Evolutionary conservation across 1,140 invertebrate species (phyloP).

Genomic region (Zaprionus nigranus): DNA sequence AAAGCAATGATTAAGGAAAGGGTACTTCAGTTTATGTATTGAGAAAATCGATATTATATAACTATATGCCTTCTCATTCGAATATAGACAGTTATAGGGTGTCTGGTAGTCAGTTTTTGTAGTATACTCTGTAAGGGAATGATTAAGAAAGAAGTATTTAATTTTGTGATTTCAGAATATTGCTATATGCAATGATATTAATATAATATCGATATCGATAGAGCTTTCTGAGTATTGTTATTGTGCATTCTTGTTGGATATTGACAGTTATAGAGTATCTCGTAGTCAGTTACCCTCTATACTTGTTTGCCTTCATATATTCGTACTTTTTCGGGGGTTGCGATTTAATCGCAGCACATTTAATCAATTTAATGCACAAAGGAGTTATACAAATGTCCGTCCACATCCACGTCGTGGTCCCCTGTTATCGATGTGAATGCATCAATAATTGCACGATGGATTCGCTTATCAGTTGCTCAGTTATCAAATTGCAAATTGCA

Average conservation of each 20-base stretch:
- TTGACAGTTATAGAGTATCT: background rate
- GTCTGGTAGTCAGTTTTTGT: no score
- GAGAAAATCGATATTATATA: no score
- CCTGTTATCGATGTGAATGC: constrained; percentile 53
- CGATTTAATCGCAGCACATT: constrained; percentile 67
- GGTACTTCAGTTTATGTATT: background rate
- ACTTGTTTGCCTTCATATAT: constrained; percentile 1
- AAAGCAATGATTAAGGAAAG: background rate
- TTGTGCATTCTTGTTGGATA: background rate
- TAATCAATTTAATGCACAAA: constrained; percentile 78
- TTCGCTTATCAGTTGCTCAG: constrained; percentile 38
- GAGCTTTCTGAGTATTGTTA: background rate
- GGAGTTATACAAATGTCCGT: constrained; percentile 59
- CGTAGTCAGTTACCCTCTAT: background rate
- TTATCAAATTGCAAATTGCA: constrained; percentile 49
- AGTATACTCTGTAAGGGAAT: background rate
- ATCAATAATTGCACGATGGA: constrained; percentile 68
- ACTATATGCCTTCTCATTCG: no score
- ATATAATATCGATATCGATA: background rate
- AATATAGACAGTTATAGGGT: no score
- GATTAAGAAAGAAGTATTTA: background rate
- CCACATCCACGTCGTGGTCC: background rate
- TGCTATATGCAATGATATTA: background rate
- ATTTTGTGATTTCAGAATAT: no score
- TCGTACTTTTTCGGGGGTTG: constrained; percentile 55